phyloP scores from a whole-genome alignment of 2,113 vertebrate genomes.

The Amphiprion ocellaris region DNA sequence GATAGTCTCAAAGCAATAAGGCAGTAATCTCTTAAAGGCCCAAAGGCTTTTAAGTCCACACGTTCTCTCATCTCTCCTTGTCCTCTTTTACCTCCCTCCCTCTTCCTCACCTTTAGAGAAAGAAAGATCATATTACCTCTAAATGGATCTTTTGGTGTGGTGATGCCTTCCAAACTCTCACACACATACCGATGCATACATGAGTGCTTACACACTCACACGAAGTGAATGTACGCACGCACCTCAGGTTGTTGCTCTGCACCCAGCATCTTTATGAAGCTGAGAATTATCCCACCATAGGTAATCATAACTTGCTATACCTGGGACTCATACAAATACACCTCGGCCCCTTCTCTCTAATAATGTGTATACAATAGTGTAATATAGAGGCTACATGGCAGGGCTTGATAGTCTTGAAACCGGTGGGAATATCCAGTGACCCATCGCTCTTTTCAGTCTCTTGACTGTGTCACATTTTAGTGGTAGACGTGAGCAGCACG shows the following conservation, averaged over 20 bases:
- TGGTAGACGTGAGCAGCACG: constrained; percentile 26
- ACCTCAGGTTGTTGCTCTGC: constrained; percentile 63
- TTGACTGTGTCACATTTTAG: constrained; percentile 56
- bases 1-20: constrained; percentile 84
- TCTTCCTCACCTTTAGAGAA: constrained; percentile 69
- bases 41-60: constrained; percentile 77
- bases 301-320: constrained; percentile 80
- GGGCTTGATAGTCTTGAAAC: constrained; percentile 60
- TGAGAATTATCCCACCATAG: constrained; percentile 83
- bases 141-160: constrained; percentile 81
- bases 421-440: constrained; percentile 61
- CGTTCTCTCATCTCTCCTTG: constrained; percentile 54
- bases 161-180: constrained; percentile 55
- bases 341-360: constrained; percentile 72
- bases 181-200: constrained; percentile 58
- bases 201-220: constrained; percentile 47
- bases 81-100: constrained; percentile 63
- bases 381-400: constrained; percentile 66
- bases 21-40: constrained; percentile 81
- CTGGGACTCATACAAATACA: constrained; percentile 79
- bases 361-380: constrained; percentile 80
- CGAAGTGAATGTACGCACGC: constrained; percentile 44
- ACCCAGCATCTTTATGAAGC: constrained; percentile 81
- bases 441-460: constrained; percentile 61
- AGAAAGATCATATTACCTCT: constrained; percentile 79